A percentile compares a stretch with the other conserved stretches of the same genome.
Conservation (phyloP, 1,140 invertebrate species). For the Colletes gigas region DNA sequence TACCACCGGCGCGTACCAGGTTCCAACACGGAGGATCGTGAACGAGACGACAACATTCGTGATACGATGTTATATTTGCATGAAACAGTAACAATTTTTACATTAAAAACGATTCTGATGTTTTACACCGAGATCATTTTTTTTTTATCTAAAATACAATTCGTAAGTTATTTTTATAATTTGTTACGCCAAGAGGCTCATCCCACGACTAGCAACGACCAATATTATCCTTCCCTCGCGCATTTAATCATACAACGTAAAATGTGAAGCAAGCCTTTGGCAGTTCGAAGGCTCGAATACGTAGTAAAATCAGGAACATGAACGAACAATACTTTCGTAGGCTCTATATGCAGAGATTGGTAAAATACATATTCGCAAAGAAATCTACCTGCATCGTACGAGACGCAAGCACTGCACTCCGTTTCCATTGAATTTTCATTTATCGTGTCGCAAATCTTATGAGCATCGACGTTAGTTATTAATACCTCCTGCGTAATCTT, state of each 20-base stretch:
- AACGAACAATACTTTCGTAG: constrained; percentile 83
- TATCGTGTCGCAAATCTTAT: constrained; percentile 75
- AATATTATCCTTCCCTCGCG: constrained; percentile 10
- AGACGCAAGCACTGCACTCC: constrained; percentile 71
- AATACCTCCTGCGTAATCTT: constrained; percentile 71
- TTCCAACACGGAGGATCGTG: constrained; percentile 74
- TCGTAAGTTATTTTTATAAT: background rate
- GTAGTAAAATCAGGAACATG: constrained; percentile 84
- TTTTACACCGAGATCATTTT: constrained; percentile 6
- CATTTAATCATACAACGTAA: constrained; percentile 72
- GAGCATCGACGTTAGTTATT: constrained; percentile 76
- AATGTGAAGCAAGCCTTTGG: constrained; percentile 82
- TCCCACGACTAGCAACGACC: background rate
- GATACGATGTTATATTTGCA: constrained; percentile 17
- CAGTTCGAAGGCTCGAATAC: constrained; percentile 81
- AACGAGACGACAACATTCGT: background rate
- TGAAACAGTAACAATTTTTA: constrained; percentile 5
- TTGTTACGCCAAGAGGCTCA: constrained; percentile 23
- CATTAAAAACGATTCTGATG: constrained; percentile 20
- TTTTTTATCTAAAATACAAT: constrained; percentile 24
- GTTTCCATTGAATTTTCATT: constrained; percentile 71
- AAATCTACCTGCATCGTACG: constrained; percentile 82
- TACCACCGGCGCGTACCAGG: constrained; percentile 85
- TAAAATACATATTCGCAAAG: constrained; percentile 87
- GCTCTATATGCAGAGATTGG: constrained; percentile 83